phyloP scores from a whole-genome alignment of 53 echinoderm and acorn worm species.

The Hippasteria phrygiana region DNA sequence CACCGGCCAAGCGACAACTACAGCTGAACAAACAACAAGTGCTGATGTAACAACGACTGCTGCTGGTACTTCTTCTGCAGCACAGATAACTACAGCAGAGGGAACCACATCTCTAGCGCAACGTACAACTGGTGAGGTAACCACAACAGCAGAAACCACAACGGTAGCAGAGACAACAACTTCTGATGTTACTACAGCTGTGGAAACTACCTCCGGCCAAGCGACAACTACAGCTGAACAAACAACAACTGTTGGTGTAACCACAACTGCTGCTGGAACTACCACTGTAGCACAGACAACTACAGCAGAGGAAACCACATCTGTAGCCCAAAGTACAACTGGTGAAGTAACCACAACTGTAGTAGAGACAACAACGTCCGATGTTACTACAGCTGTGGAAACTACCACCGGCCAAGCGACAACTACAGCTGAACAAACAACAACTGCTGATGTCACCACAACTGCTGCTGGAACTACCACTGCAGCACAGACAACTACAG shows the following conservation, averaged over 20 bases:
- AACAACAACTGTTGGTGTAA: neutral
- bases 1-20: too few species aligned
- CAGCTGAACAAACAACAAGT: too few species aligned
- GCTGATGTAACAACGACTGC: too few species aligned
- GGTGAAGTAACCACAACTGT: neutral
- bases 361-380: neutral
- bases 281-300: neutral
- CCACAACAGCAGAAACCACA: neutral
- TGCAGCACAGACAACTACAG: neutral
- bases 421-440: neutral
- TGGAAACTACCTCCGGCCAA: too few species aligned
- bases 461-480: too few species aligned
- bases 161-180: constrained; percentile 8
- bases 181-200: neutral
- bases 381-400: neutral
- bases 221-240: neutral
- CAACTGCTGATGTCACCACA: too few species aligned
- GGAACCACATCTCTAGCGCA: too few species aligned
- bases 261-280: neutral
- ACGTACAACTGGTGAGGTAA: neutral
- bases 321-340: too few species aligned
- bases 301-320: neutral
- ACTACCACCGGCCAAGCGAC: neutral
- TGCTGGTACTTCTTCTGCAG: neutral
- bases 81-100: neutral